Percentiles rank a stretch among this genome's conserved stretches.
Conservation (phyloP, 2,113 vertebrate species). For the Camelus dromedarius region DNA sequence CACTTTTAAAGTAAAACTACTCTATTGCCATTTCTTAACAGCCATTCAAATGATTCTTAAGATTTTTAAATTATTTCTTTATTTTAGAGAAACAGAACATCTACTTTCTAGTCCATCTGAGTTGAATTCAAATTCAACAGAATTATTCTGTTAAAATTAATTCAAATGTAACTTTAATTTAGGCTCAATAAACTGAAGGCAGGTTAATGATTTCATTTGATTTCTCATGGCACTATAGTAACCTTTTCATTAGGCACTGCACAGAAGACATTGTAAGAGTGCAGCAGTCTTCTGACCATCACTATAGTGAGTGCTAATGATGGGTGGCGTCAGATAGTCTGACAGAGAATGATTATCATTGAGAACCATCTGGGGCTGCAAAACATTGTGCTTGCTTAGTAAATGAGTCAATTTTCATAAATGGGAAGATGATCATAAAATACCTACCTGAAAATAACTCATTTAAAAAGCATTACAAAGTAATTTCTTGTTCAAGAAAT, state of each 20-base stretch:
- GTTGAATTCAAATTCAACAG: background rate
- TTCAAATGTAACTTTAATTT: slow-evolving; percentile 7
- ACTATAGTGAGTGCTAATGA: background rate
- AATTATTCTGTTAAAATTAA: background rate
- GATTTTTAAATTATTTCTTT: background rate
- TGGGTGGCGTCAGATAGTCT: background rate
- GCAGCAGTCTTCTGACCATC: background rate
- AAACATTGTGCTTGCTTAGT: background rate
- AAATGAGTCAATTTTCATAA: slow-evolving; percentile 35
- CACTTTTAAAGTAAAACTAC: background rate
- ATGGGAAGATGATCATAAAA: slow-evolving; percentile 21
- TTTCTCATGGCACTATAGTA: background rate
- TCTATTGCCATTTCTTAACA: slow-evolving; percentile 29
- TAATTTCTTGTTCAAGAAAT: background rate
- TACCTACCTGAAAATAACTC: slow-evolving; percentile 8
- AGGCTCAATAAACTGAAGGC: background rate
- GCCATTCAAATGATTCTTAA: background rate
- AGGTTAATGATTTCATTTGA: background rate
- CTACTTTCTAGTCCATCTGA: background rate
- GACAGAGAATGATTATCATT: background rate
- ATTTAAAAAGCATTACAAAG: slow-evolving; percentile 49
- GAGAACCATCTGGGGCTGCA: background rate
- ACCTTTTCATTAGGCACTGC: background rate
- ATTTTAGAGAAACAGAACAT: slow-evolving; percentile 33
- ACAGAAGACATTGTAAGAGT: background rate